A percentile compares a stretch with the other conserved stretches of the same genome.
phyloP scores from a whole-genome alignment of 2,888 invertebrate species.

The Dicyrtomina minuta region DNA sequence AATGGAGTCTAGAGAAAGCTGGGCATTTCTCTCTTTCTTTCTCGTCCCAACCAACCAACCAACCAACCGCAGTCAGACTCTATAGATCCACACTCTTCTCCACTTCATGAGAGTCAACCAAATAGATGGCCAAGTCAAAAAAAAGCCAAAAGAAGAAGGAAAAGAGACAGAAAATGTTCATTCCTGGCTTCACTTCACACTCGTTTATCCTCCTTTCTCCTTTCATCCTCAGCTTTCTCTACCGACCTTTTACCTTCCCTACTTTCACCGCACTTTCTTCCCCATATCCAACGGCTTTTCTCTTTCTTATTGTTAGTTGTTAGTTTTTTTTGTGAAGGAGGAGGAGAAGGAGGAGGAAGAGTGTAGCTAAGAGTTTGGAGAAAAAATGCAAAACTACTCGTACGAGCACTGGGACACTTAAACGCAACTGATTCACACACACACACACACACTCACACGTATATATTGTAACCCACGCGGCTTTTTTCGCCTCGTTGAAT shows the following conservation, averaged over 20 bases:
- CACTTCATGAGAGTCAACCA: not conserved
- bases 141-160: constrained; percentile 4
- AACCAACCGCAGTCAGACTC: too few species aligned
- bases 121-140: constrained; percentile 21
- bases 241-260: not conserved
- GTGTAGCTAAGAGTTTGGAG: not conserved
- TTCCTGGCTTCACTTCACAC: constrained; percentile 4
- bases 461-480: too few species aligned
- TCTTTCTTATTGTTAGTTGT: constrained; percentile 2
- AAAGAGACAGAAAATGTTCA: constrained; percentile 22
- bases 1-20: constrained; percentile 27
- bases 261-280: not conserved
- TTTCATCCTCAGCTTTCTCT: constrained; percentile 20
- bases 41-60: too few species aligned
- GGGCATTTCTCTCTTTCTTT: not conserved
- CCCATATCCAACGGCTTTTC: too few species aligned
- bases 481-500: too few species aligned
- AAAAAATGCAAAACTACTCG: too few species aligned
- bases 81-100: not conserved
- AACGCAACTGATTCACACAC: too few species aligned
- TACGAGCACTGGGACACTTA: too few species aligned
- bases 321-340: not conserved
- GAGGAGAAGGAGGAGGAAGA: not conserved
- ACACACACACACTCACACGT: too few species aligned
- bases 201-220: constrained; percentile 14